A percentile compares a stretch with the other conserved stretches of the same genome.
These are phyloP conservation scores for Pseudanteris insignis DNA, from an alignment of 2,888 invertebrate species.

Conservation along the genomic window DNA sequence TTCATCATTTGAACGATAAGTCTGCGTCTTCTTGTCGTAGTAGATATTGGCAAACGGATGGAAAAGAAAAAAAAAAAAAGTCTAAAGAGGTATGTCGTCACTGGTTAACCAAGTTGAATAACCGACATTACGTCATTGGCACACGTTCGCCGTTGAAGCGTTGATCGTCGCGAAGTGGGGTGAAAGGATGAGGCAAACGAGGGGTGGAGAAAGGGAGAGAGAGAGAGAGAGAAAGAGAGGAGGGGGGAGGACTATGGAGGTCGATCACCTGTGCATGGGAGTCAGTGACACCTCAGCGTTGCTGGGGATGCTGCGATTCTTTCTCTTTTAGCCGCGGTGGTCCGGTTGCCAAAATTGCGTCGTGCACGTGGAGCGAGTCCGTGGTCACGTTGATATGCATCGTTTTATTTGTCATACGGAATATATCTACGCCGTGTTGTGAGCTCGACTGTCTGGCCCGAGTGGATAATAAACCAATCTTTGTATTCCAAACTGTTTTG, in stretches of 20 bases:
- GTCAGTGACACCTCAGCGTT: conserved; percentile 67
- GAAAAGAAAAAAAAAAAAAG: conserved; percentile 46
- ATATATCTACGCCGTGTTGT: neutral
- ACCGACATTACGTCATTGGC: conserved; percentile 65
- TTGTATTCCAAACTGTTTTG: no score
- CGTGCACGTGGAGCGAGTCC: conserved; percentile 37
- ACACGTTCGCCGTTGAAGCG: conserved; percentile 50
- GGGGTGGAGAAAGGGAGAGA: conserved; percentile 37
- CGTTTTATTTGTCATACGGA: conserved; percentile 13
- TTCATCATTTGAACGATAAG: no score
- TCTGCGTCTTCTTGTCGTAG: no score
- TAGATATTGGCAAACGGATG: conserved; percentile 6
- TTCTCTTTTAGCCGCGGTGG: conserved; percentile 47
- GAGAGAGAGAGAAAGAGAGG: no score
- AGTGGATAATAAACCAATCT: no score
- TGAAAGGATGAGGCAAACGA: conserved; percentile 46
- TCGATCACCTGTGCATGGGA: conserved; percentile 66
- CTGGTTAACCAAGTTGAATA: conserved; percentile 64
- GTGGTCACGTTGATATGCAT: conserved; percentile 10
- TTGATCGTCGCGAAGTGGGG: conserved; percentile 33
- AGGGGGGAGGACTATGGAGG: conserved; percentile 60
- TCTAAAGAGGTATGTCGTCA: conserved; percentile 66
- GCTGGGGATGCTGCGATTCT: conserved; percentile 50
- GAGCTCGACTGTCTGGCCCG: neutral
- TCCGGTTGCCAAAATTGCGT: conserved; percentile 44